phyloP scores from a whole-genome alignment of 2,888 invertebrate species.

The Tricholauxania praeusta region DNA sequence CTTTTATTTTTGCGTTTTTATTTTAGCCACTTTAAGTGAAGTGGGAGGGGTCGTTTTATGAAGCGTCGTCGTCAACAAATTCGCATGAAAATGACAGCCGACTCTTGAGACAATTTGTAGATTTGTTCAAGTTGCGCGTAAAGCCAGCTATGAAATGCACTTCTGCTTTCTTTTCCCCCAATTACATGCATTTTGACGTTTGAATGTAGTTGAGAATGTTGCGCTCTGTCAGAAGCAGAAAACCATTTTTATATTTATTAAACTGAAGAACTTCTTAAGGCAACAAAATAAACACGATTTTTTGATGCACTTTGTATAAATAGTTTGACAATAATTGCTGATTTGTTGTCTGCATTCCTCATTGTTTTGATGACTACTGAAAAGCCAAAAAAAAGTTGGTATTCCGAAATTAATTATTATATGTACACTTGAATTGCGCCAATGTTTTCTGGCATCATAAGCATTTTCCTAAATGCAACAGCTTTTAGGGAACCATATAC shows the following conservation, averaged over 20 bases:
- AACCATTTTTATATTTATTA: slow-evolving; percentile 3
- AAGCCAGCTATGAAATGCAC: not conserved
- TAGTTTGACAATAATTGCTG: too few species aligned
- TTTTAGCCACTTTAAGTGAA: slow-evolving; percentile 16
- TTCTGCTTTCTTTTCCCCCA: not conserved
- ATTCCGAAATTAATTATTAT: too few species aligned
- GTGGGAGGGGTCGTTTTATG: not conserved
- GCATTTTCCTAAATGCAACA: too few species aligned
- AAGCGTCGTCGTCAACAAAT: not conserved
- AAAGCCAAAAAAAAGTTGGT: too few species aligned
- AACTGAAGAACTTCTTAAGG: too few species aligned
- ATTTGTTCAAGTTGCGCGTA: slow-evolving; percentile 47
- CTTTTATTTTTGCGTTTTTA: not conserved
- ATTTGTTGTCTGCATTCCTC: too few species aligned
- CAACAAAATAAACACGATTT: too few species aligned
- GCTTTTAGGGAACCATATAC: too few species aligned
- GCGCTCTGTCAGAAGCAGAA: slow-evolving; percentile 11
- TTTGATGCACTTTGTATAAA: too few species aligned
- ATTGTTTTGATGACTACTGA: too few species aligned
- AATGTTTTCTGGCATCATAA: too few species aligned
- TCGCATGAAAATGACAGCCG: slow-evolving; percentile 59
- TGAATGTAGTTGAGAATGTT: not conserved
- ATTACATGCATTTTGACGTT: slow-evolving; percentile 2
- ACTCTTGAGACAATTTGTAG: slow-evolving; percentile 61
- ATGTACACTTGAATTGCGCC: too few species aligned